phyloP scores from a whole-genome alignment of 2,797 vertebrate genomes.

The Trachops cirrhosus region DNA sequence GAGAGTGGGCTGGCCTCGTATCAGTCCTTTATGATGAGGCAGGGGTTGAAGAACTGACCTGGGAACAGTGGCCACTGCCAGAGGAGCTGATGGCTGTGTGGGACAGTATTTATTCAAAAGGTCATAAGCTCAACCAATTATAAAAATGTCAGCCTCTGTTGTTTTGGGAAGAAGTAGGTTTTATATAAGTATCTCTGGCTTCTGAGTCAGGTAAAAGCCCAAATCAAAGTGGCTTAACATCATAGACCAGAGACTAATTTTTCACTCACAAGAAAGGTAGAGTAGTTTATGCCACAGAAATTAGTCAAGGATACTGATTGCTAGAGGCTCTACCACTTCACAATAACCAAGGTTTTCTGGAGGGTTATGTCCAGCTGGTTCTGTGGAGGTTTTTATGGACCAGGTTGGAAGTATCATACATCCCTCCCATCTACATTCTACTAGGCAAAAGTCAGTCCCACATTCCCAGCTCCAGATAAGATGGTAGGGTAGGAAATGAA shows the following conservation, averaged over 20 bases:
- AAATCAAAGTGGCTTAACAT: background rate
- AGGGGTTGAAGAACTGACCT: background rate
- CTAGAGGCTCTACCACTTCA: background rate
- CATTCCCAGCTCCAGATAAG: background rate
- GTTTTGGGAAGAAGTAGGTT: background rate
- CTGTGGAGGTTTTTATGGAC: background rate
- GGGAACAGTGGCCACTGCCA: background rate
- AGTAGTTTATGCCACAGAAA: background rate
- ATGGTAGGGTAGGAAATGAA: background rate
- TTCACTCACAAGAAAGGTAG: background rate
- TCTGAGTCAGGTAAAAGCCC: background rate
- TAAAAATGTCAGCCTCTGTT: background rate
- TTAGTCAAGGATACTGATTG: background rate
- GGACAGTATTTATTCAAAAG: background rate
- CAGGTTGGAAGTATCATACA: background rate
- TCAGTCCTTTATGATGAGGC: background rate
- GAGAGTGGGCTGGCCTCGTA: background rate
- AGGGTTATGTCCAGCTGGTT: background rate
- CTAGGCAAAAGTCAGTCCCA: background rate
- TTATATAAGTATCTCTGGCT: background rate
- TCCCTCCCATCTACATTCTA: background rate
- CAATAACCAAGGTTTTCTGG: background rate
- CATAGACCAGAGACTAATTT: background rate
- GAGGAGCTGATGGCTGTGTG: background rate
- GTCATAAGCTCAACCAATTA: background rate